Base-by-base conservation (phyloP, 2,113 vertebrate genomes). In the Myiopsitta monachus region DNA sequence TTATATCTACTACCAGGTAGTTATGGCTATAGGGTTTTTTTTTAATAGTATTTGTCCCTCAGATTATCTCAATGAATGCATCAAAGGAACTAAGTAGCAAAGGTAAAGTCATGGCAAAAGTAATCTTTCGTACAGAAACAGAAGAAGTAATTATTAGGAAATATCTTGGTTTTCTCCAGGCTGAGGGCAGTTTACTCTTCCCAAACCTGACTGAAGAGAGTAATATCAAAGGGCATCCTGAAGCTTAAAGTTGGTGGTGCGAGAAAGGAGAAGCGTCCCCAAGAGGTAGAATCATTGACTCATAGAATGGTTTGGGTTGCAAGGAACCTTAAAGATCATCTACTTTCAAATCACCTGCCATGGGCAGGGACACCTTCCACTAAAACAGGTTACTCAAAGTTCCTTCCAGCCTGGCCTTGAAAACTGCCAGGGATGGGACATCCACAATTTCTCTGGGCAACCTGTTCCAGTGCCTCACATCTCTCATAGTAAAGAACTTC, bases 11-110 rank as follows among this genome's bases (percentile, higher is more conserved):
- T 59, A 19, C 7, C 13, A 28, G 22, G 43, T 70, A 57, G 31
- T 63, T 79, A 55, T 41, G 9, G 11, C 16, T 80, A 3, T 21
- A 30, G 26, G 2, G 2, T 0, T 2, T 36, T 62, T 67, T 67
- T 67, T 30, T 9, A 46, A 26, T 49, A 73, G 33, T 26, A 18
- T 59, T 75, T 83, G 11, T 70, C 30, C n/a, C 30, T 80, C 22
- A 16, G 27, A 28, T 52, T 52, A 52, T 38, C 30, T 27, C 62
- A 49, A 31, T 51, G 23, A 83, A 51, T 36, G n/a, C 3, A 5
- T 49, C 51, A 70, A 59, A 75, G 39, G 30, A 80, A 68, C 6
- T 1, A 68, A 87, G 28, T 63, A 38, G 41, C 22, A 84, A 83
- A 73, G 27, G 39, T 27, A 66, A 67, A 67, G 17, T 57, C 27